phyloP scores from a whole-genome alignment of 2,797 vertebrate species.

The Clarias pachynema region DNA sequence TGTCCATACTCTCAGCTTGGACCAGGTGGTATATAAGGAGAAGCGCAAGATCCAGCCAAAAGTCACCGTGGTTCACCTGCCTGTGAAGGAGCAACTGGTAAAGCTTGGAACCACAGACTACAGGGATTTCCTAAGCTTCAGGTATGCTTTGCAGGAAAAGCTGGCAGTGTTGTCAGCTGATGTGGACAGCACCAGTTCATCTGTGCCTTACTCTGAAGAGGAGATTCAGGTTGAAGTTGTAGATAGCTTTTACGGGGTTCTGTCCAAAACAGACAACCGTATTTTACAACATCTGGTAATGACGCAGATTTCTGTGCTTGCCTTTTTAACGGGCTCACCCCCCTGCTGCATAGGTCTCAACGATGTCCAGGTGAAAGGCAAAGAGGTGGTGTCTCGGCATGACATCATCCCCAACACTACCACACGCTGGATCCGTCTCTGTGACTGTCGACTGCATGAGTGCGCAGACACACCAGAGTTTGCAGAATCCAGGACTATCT shows the following conservation, averaged over 20 bases:
- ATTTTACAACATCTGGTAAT: constrained; percentile 80
- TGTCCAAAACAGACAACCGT: constrained; percentile 76
- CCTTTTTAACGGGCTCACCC: constrained; percentile 81
- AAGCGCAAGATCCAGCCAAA: constrained; percentile 87
- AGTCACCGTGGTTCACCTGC: constrained; percentile 77
- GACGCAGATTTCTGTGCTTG: constrained; percentile 80
- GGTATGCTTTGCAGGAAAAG: constrained; percentile 74
- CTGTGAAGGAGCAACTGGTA: constrained; percentile 81
- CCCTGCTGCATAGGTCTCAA: constrained; percentile 85
- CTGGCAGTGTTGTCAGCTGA: constrained; percentile 75
- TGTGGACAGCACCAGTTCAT: constrained; percentile 73
- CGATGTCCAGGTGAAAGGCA: constrained; percentile 84
- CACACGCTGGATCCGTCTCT: constrained; percentile 85
- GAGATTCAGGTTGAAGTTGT: constrained; percentile 83
- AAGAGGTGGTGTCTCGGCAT: constrained; percentile 85
- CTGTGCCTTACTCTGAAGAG: constrained; percentile 81
- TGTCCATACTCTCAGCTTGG: constrained; percentile 84
- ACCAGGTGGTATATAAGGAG: constrained; percentile 83
- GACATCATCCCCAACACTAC: constrained; percentile 89
- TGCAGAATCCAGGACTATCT: constrained; percentile 69
- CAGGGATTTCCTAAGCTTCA: constrained; percentile 83
- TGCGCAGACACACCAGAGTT: constrained; percentile 80
- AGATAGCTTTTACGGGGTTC: constrained; percentile 82
- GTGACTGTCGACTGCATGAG: constrained; percentile 77
- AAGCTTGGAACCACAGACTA: constrained; percentile 86